Percentiles rank a stretch among this genome's conserved stretches.
Evolutionary conservation across 2,888 invertebrate genomes (phyloP).

Genomic region (Plusia festucae): DNA sequence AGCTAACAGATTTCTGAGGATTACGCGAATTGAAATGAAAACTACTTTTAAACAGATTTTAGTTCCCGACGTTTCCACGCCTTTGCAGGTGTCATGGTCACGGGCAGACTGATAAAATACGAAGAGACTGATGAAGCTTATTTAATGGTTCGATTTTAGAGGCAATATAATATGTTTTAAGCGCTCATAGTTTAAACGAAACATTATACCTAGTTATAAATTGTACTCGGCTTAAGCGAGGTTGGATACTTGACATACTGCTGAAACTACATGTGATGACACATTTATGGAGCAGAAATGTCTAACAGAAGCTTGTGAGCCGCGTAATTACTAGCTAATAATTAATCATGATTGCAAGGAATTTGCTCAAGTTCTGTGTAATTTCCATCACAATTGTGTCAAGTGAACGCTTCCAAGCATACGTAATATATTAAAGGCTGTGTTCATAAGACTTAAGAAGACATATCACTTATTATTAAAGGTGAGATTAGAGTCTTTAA

Average conservation of each 20-base stretch:
- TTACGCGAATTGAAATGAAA: too few relatives aligned
- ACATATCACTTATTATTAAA: background rate
- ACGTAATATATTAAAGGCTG: background rate
- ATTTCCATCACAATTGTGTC: conserved; percentile 7
- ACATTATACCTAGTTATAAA: too few relatives aligned
- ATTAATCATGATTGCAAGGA: conserved; percentile 24
- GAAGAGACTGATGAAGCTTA: too few relatives aligned
- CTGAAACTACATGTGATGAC: conserved; percentile 2
- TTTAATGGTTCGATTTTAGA: too few relatives aligned
- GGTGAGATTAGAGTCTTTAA: background rate
- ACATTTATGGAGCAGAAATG: conserved; percentile 24
- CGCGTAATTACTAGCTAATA: conserved; percentile 36
- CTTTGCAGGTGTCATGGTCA: too few relatives aligned
- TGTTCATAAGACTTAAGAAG: conserved; percentile 1
- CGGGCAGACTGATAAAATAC: too few relatives aligned
- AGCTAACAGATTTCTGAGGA: too few relatives aligned
- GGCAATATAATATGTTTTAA: too few relatives aligned
- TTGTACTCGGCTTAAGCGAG: background rate
- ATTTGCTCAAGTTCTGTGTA: conserved; percentile 6
- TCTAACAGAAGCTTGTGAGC: conserved; percentile 20
- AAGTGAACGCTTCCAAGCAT: background rate
- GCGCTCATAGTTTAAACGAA: too few relatives aligned
- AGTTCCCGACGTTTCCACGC: too few relatives aligned
- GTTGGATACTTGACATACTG: background rate
- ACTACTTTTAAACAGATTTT: too few relatives aligned